These are phyloP conservation scores for Oscheius myriophilus DNA, from an alignment of 2,888 invertebrate genomes.

Conservation along the genomic window DNA sequence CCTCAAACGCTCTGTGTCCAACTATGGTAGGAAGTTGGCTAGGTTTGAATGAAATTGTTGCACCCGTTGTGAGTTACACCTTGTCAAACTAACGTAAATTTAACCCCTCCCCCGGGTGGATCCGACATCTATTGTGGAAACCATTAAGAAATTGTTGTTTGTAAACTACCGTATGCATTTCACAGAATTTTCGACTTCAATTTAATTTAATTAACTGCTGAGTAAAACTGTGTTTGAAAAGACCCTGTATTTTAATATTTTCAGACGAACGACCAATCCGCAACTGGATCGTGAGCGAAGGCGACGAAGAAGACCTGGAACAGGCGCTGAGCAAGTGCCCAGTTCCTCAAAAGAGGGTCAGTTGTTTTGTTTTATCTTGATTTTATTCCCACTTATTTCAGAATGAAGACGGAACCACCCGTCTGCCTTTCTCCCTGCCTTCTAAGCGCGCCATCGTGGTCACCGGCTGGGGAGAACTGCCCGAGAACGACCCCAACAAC, in stretches of 20 bases:
- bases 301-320: slow-evolving; percentile 56
- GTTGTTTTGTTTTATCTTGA: background rate
- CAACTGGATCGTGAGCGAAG: slow-evolving; percentile 55
- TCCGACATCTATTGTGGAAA: no score
- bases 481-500: slow-evolving; percentile 60
- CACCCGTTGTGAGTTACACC: no score
- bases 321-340: slow-evolving; percentile 52
- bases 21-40: no score
- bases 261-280: slow-evolving; percentile 48
- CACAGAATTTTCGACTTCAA: no score
- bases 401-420: slow-evolving; percentile 40
- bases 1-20: no score
- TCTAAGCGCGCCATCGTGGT: slow-evolving; percentile 51
- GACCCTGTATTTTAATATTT: background rate
- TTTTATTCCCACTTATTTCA: slow-evolving; percentile 20
- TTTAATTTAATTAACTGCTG: no score
- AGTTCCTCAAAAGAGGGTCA: slow-evolving; percentile 54
- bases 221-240: no score
- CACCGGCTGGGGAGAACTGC: slow-evolving; percentile 62
- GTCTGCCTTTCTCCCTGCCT: slow-evolving; percentile 46
- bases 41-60: no score
- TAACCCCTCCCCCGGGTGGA: no score
- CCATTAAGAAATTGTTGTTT: no score
- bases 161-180: no score
- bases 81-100: no score